Evolutionary conservation across 2,888 invertebrate genomes (phyloP).

Genomic region (Caenorhabditis japonica): DNA sequence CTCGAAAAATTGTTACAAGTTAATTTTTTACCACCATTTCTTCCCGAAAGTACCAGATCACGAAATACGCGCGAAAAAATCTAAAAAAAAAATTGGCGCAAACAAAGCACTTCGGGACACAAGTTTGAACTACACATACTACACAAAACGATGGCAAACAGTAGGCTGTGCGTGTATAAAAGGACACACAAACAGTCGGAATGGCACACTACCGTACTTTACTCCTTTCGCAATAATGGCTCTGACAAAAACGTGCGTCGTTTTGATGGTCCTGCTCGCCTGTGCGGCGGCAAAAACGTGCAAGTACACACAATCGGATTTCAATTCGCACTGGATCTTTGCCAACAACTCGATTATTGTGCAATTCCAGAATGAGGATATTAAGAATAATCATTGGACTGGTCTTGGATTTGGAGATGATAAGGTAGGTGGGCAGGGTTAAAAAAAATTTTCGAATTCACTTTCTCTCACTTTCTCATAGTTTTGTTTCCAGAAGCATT

Average conservation of each 20-base stretch:
- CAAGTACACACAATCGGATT: slow-evolving; percentile 34
- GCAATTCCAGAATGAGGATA: slow-evolving; percentile 44
- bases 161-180: not conserved
- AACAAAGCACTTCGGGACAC: slow-evolving; percentile 37
- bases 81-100: slow-evolving; percentile 2
- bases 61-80: too few relatives aligned
- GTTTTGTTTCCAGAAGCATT: too few relatives aligned
- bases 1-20: too few relatives aligned
- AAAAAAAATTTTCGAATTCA: not conserved
- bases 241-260: slow-evolving; percentile 11
- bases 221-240: slow-evolving; percentile 7
- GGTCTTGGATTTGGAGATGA: slow-evolving; percentile 47
- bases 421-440: slow-evolving; percentile 20
- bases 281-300: slow-evolving; percentile 31
- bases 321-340: slow-evolving; percentile 37
- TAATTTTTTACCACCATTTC: too few relatives aligned
- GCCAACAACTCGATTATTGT: slow-evolving; percentile 44
- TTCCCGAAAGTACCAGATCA: too few relatives aligned
- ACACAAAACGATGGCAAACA: slow-evolving; percentile 35
- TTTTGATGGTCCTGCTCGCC: slow-evolving; percentile 14
- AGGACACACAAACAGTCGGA: slow-evolving; percentile 12
- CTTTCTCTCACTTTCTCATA: not conserved
- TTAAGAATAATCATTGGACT: slow-evolving; percentile 50
- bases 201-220: slow-evolving; percentile 14
- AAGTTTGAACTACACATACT: slow-evolving; percentile 40